Evolutionary conservation across 1,140 invertebrate genomes (phyloP), one percentile per base, ranked within the genome.

Genomic region (Cotesia chilonis): DNA sequence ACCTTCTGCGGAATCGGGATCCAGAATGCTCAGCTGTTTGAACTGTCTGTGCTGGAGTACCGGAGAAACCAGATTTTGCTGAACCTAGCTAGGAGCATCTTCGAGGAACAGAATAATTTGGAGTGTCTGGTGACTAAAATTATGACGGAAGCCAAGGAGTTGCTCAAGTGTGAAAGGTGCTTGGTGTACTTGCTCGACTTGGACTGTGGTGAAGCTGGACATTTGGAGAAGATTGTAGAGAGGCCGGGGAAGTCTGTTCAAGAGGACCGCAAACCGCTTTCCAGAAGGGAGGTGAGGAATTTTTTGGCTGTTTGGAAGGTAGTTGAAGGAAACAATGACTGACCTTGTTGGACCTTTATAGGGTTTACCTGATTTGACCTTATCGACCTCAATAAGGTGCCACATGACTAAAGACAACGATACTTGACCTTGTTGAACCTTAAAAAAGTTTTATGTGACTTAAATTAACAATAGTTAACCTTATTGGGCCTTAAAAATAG

Each of bases 1-100:
- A 97, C 95, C 4, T 99, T 99, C 86, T 98, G 97, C 85, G 96
- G 96, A 4, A 98, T 99, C 76, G 96, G 97, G 5, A 95, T 99
- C 77, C 96, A 98, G 87, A 99, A 99, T 87, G 97, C 97, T 57
- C 96, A 98, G 85, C 89, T 98, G 2, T 98, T 98, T 85, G 95
- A 98, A 87, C 92, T 96, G 72, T 98, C 96, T 28, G 93, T 97
- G 9, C 89, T 96, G 73, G 97, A 99, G 82, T 98, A 97, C 83
- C 91, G 94, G 78, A 90, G 95, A 78, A 98, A 98, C 89, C 96
- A 98, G 89, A 87, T 87, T 52, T 77, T 87, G n/a, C 74, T 87
- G 36, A 87, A 87, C 76, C 75, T 87, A 38, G 85, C 86, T 9
- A 79, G 83, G 66, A 86, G 79, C 66, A 87, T 87, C 66, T 87